Evolutionary conservation across 1,140 invertebrate genomes (phyloP).

Genomic region (Olivierus martensii): DNA sequence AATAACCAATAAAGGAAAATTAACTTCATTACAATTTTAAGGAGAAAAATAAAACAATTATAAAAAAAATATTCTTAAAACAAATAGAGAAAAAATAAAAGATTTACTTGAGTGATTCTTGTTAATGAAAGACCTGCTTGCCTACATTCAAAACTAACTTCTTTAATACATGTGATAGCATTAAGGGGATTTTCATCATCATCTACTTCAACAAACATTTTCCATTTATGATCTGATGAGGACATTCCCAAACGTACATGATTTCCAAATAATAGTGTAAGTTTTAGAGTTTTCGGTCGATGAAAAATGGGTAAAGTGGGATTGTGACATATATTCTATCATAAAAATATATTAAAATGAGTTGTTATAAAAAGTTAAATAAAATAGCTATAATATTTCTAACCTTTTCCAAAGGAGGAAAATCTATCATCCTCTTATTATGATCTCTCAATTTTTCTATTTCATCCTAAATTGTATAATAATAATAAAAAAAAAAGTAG

Average conservation of each 20-base stretch:
- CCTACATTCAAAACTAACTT: slow-evolving; percentile 27
- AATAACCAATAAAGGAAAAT: too few species aligned
- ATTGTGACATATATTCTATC: slow-evolving; percentile 6
- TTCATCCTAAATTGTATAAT: slow-evolving; percentile 15
- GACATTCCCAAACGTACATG: slow-evolving; percentile 10
- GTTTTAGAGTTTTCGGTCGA: slow-evolving; percentile 3
- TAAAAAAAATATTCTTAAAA: background rate
- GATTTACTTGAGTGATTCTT: slow-evolving; percentile 13
- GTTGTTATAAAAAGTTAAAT: background rate
- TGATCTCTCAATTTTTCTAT: slow-evolving; percentile 18
- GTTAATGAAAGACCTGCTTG: slow-evolving; percentile 13
- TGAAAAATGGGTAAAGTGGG: background rate
- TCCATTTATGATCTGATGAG: slow-evolving; percentile 30
- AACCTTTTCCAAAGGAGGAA: slow-evolving; percentile 18
- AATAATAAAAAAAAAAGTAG: background rate
- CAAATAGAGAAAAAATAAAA: background rate
- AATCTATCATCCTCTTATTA: slow-evolving; percentile 20
- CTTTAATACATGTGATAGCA: slow-evolving; percentile 23
- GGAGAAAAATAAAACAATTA: too few species aligned
- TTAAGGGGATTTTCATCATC: slow-evolving; percentile 24
- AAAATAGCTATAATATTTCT: background rate
- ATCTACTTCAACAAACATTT: slow-evolving; percentile 32
- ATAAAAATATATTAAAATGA: background rate
- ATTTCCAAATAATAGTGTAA: slow-evolving; percentile 12
- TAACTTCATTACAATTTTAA: too few species aligned